Conservation (phyloP, 2,113 vertebrate genomes). For the Poecile atricapillus region DNA sequence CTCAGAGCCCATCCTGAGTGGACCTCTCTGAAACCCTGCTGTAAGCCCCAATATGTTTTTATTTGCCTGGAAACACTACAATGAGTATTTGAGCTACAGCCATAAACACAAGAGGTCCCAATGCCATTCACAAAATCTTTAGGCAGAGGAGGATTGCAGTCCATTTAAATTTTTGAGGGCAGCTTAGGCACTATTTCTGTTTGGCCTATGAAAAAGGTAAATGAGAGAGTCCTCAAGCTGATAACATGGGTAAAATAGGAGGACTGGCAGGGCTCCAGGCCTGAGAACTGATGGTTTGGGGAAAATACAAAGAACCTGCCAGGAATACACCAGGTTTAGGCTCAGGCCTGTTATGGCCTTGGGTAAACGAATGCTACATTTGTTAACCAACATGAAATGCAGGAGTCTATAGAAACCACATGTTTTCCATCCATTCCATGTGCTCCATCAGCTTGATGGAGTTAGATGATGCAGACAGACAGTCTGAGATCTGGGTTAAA, state of each 20-base stretch:
- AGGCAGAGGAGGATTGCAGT: not conserved
- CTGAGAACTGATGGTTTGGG: not conserved
- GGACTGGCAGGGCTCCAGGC: not conserved
- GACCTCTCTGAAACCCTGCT: not conserved
- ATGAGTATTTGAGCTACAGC: not conserved
- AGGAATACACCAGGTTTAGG: not conserved
- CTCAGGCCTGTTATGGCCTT: not conserved
- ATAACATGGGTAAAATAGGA: not conserved
- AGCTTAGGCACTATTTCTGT: not conserved
- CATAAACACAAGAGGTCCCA: not conserved
- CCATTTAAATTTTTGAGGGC: not conserved
- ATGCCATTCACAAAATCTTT: not conserved
- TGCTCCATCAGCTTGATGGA: conserved; percentile 55
- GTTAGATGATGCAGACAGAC: conserved; percentile 62
- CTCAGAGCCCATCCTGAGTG: not conserved
- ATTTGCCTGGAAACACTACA: not conserved
- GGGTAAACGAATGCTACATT: conserved; percentile 9
- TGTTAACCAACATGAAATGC: conserved; percentile 42
- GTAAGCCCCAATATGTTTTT: not conserved
- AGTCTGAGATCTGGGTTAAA: conserved; percentile 68
- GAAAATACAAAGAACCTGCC: not conserved
- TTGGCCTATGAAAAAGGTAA: not conserved
- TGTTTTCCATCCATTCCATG: conserved; percentile 47
- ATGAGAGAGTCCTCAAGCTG: not conserved
- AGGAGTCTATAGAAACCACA: conserved; percentile 35